Base-by-base conservation (phyloP, 2,113 vertebrate species). In the Lagopus muta region DNA sequence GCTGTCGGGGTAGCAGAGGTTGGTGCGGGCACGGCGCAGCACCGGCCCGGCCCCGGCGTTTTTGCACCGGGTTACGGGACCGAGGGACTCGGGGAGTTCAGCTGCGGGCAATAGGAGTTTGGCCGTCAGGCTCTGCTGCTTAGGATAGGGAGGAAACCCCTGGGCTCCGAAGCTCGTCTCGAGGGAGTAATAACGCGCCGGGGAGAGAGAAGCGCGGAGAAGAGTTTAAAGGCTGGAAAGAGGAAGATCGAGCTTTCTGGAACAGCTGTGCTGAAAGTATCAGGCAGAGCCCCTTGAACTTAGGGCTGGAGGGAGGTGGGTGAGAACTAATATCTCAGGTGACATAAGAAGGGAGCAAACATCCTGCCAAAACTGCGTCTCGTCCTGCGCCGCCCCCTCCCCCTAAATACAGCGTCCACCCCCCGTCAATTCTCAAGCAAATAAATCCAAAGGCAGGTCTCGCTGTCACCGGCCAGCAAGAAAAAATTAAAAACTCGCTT, bases 301-400 rank as follows among this genome's bases (percentile, higher is more conserved):
- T 25, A 43, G 4, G 74, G 52, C 30, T n/a, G 43, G 24, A 57
- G 27, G 55, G 76, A 71, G 30, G 36, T 36, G 54, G 36, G 48
- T 32, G 55, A 42, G 61, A 67, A 19, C 22, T n/a, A 75, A 66
- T 79, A 94, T 82, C 71, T 64, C 74, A 90, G 66, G 90, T 86
- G 94, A 65, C 57, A 83, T 5, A 77, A 70, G 91, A 94, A 74
- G 57, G 89, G 69, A 60, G 61, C 82, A 81, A 78, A 60, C 67
- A 38, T 28, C 57, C 61, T 90, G 92, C 61, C 79, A 74, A 81
- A 88, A 72, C 13, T 38, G 8, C 22, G 61, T 42, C 60, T 86
- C 40, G 45, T 66, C 48, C 71, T 42, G 15, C 67, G 21, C 24
- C 30, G 13, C 47, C 73, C 17, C 40, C 70, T 34, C 32, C 30